Evolutionary conservation across 2,888 invertebrate genomes (phyloP).

Genomic region (Agrotis ipsilon): DNA sequence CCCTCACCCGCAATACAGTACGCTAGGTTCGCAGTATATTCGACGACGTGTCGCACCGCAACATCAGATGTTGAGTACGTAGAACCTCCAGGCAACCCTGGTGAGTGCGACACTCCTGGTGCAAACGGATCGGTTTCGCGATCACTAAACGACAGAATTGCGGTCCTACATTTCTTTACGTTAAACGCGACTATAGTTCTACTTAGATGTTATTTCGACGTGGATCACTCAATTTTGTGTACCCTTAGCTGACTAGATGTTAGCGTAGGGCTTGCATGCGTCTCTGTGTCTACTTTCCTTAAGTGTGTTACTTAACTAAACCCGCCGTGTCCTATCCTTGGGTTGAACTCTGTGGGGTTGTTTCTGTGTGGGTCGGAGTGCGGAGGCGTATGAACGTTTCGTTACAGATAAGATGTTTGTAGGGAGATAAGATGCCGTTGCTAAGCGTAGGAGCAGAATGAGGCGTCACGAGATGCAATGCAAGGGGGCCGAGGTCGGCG

Average conservation of each 20-base stretch:
- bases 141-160: slow-evolving; percentile 68
- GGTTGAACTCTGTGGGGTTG: slow-evolving; percentile 73
- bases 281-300: slow-evolving; percentile 82
- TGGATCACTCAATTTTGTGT: slow-evolving; percentile 74
- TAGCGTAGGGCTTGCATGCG: slow-evolving; percentile 89
- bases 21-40: slow-evolving; percentile 71
- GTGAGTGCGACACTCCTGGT: slow-evolving; percentile 77
- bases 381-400: slow-evolving; percentile 81
- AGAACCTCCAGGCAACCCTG: slow-evolving; percentile 73
- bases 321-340: slow-evolving; percentile 78
- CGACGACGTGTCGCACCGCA: slow-evolving; percentile 69
- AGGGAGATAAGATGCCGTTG: slow-evolving; percentile 87
- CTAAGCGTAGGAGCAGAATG: slow-evolving; percentile 87
- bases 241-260: slow-evolving; percentile 82
- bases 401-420: slow-evolving; percentile 87
- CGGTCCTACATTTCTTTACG: slow-evolving; percentile 67
- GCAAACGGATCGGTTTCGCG: slow-evolving; percentile 63
- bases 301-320: slow-evolving; percentile 79
- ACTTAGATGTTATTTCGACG: slow-evolving; percentile 80
- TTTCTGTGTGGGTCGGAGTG: slow-evolving; percentile 75
- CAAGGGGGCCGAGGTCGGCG: slow-evolving; percentile 81
- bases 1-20: slow-evolving; percentile 74
- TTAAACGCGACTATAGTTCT: slow-evolving; percentile 77
- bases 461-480: slow-evolving; percentile 85
- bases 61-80: slow-evolving; percentile 73